These are phyloP conservation scores for Parasteatoda lunata DNA, from an alignment of 2,888 invertebrate species.

Conservation along the genomic window DNA sequence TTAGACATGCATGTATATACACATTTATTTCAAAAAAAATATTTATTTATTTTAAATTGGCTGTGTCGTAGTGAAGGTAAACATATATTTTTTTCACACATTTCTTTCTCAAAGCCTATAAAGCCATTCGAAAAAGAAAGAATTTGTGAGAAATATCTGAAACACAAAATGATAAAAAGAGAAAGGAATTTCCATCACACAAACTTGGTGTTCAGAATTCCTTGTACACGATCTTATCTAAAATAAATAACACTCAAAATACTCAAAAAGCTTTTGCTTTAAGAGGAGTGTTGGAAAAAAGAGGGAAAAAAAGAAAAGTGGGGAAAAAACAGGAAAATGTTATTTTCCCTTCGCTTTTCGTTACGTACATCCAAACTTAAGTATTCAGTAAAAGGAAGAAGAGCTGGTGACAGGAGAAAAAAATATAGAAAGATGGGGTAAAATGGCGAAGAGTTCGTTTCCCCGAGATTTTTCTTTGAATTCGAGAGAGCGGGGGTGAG, in stretches of 20 bases:
- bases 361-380: constrained; percentile 43
- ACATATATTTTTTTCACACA: too few species aligned
- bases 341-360: constrained; percentile 45
- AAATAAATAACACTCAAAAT: constrained; percentile 55
- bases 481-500: neutral
- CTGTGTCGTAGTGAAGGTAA: too few species aligned
- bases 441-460: constrained; percentile 35
- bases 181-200: constrained; percentile 36
- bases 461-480: constrained; percentile 3
- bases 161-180: neutral
- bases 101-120: too few species aligned
- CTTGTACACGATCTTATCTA: constrained; percentile 47
- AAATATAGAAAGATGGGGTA: neutral
- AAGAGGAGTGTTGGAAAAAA: neutral
- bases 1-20: too few species aligned
- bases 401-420: neutral
- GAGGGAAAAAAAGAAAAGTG: neutral
- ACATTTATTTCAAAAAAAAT: too few species aligned
- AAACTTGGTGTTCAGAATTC: constrained; percentile 44
- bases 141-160: too few species aligned
- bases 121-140: too few species aligned
- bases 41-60: too few species aligned
- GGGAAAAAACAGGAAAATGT: constrained; percentile 19
- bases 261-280: constrained; percentile 39
- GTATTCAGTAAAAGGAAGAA: constrained; percentile 32